phyloP scores from a whole-genome alignment of 2,797 vertebrate genomes.

The Hypotaenidia okinawae region DNA sequence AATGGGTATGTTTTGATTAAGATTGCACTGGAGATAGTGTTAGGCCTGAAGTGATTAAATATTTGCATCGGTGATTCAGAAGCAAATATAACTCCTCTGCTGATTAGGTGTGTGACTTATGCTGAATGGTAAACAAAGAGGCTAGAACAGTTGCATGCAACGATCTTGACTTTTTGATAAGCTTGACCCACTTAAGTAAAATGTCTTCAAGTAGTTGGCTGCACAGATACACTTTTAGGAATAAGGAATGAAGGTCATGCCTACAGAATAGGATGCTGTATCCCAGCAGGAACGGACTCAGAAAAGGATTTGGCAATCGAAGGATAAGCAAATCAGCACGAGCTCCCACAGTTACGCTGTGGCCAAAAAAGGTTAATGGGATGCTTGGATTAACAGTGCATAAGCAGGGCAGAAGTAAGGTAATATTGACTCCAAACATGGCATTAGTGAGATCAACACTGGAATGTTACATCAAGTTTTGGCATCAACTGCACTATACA shows the following conservation, averaged over 20 bases:
- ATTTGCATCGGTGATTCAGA: conserved; percentile 46
- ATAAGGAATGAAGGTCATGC: neutral
- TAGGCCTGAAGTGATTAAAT: conserved; percentile 52
- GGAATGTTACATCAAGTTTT: neutral
- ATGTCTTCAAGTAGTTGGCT: conserved; percentile 1
- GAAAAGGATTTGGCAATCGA: neutral
- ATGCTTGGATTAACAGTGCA: neutral
- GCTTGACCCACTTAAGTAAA: neutral
- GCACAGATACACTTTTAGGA: conserved; percentile 11
- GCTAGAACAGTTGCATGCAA: neutral
- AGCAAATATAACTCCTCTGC: conserved; percentile 41
- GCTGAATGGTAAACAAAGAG: conserved; percentile 53
- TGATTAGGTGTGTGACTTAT: conserved; percentile 47
- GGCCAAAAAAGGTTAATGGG: conserved; percentile 20
- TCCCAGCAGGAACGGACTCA: conserved; percentile 8
- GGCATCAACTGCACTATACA: neutral
- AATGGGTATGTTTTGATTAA: conserved; percentile 45
- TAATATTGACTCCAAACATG: neutral
- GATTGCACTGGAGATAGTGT: neutral
- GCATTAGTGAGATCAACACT: neutral
- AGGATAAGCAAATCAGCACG: neutral
- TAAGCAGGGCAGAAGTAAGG: conserved; percentile 5
- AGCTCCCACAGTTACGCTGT: neutral
- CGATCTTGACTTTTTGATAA: conserved; percentile 6
- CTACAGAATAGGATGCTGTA: neutral